Conservation (phyloP, 2,888 invertebrate genomes). For the Malacosoma neustria region DNA sequence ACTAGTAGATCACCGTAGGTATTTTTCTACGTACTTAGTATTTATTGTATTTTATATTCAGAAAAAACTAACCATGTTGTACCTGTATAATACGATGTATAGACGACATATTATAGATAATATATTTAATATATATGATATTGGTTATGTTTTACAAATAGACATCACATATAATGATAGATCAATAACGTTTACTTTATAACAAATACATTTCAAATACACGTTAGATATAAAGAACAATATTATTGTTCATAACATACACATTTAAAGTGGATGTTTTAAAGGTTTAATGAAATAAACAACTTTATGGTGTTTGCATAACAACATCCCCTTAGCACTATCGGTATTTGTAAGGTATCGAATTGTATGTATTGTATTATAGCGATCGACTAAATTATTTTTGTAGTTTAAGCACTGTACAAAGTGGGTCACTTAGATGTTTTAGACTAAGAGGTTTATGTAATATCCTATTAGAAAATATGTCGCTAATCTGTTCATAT, state of each 20-base stretch:
- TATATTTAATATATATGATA: no score
- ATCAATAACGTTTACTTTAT: conserved; percentile 2
- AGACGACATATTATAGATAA: no score
- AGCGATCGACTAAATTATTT: conserved; percentile 71
- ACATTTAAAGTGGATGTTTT: conserved; percentile 5
- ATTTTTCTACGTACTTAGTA: no score
- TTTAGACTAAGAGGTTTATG: conserved; percentile 50
- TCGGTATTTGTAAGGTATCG: conserved; percentile 30
- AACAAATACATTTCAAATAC: neutral
- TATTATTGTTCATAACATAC: conserved; percentile 1
- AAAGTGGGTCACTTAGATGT: conserved; percentile 60
- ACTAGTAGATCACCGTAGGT: no score
- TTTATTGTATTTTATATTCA: no score
- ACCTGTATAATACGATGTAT: no score
- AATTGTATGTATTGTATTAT: conserved; percentile 58
- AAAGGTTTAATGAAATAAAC: no score
- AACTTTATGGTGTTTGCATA: no score
- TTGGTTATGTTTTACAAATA: no score
- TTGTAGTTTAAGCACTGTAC: conserved; percentile 70
- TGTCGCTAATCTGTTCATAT: conserved; percentile 34
- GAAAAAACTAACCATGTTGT: no score
- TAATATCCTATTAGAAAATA: conserved; percentile 41
- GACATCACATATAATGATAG: conserved; percentile 3
- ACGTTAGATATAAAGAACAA: neutral
- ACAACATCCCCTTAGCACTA: no score